Conservation (phyloP, 2,888 invertebrate genomes). For the Andrena camellia region DNA sequence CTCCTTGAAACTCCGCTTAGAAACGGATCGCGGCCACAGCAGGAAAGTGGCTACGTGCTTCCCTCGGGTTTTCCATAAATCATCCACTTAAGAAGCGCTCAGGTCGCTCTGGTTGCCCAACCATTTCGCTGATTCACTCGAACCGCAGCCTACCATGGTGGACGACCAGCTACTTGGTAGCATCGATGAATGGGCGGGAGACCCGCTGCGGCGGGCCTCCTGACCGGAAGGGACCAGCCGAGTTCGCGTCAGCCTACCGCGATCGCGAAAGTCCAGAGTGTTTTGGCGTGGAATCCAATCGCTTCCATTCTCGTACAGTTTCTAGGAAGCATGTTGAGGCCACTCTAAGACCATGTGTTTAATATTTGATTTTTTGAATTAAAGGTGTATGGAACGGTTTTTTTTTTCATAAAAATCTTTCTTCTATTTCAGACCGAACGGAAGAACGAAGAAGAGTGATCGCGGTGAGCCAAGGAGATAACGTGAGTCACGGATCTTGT, state of each 20-base stretch:
- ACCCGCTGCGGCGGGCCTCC: not conserved
- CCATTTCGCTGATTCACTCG: constrained; percentile 15
- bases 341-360: too few relatives aligned
- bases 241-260: not conserved
- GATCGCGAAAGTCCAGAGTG: not conserved
- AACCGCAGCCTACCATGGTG: not conserved
- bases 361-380: not conserved
- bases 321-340: too few relatives aligned
- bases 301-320: too few relatives aligned
- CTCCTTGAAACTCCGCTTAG: constrained; percentile 9
- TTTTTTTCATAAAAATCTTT: not conserved
- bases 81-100: not conserved
- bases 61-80: not conserved
- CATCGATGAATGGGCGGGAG: not conserved
- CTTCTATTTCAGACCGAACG: not conserved
- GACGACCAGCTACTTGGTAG: too few relatives aligned
- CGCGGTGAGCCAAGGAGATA: not conserved
- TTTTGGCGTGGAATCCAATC: too few relatives aligned
- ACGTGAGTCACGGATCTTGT: not conserved
- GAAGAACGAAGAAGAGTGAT: not conserved
- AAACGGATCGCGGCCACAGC: not conserved
- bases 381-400: not conserved
- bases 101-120: not conserved
- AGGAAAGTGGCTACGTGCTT: not conserved
- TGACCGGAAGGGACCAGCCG: not conserved